These are phyloP conservation scores for Chrysemys picta DNA, from an alignment of 2,113 vertebrate genomes.

Conservation along the genomic window DNA sequence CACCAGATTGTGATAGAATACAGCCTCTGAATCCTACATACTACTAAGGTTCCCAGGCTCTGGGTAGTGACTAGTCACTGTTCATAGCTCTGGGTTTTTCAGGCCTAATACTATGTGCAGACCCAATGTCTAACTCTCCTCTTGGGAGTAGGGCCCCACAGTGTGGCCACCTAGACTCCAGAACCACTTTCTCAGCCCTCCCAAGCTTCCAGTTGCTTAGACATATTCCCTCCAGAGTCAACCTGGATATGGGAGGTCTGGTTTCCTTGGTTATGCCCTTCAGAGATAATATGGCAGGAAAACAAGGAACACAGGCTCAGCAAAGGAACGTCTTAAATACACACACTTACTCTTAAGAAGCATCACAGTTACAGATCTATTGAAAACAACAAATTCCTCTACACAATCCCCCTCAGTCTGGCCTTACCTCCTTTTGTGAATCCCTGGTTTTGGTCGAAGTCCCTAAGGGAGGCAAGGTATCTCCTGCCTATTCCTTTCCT, in stretches of 20 bases:
- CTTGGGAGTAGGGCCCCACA: not conserved
- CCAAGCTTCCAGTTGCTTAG: not conserved
- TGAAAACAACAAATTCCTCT: not conserved
- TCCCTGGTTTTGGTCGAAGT: not conserved
- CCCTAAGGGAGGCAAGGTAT: not conserved
- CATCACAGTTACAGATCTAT: not conserved
- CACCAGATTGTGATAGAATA: not conserved
- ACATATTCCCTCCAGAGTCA: not conserved
- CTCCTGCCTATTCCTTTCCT: not conserved
- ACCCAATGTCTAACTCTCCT: not conserved
- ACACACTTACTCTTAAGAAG: not conserved
- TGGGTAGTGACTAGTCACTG: not conserved
- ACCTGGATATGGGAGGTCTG: not conserved
- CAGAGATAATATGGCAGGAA: rapidly evolving
- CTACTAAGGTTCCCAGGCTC: not conserved
- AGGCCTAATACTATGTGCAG: not conserved
- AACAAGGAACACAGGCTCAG: not conserved
- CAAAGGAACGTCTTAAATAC: not conserved
- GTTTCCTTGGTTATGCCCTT: not conserved
- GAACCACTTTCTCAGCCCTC: not conserved
- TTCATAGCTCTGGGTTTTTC: not conserved
- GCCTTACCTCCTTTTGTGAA: not conserved
- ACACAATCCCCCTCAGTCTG: not conserved
- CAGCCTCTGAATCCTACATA: not conserved
- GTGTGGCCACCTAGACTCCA: not conserved